Evolutionary conservation across 2,888 invertebrate genomes (phyloP).

Genomic region (Dryobota labecula): DNA sequence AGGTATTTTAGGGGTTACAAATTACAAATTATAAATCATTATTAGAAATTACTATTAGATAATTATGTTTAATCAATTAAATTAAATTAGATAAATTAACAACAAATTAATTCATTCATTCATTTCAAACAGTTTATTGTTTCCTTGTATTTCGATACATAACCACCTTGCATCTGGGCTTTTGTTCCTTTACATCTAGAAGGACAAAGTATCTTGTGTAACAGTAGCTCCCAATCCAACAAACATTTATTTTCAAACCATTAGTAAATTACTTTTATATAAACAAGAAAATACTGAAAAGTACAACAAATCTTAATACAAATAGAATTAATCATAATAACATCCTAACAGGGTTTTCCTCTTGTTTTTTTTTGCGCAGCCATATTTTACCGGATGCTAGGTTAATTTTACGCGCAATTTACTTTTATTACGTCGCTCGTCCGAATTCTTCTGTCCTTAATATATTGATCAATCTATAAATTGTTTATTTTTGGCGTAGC

Average conservation of each 20-base stretch:
- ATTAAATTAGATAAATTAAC: too few relatives aligned
- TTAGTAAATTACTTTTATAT: slow-evolving; percentile 1
- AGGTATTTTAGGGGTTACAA: too few relatives aligned
- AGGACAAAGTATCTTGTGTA: too few relatives aligned
- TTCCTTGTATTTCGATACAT: too few relatives aligned
- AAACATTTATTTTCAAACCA: slow-evolving; percentile 8
- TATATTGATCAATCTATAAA: slow-evolving; percentile 68
- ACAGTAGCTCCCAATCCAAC: too few relatives aligned
- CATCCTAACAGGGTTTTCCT: slow-evolving; percentile 30
- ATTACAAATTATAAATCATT: too few relatives aligned
- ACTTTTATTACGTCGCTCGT: slow-evolving; percentile 71
- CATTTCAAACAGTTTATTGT: too few relatives aligned
- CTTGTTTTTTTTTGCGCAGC: slow-evolving; percentile 54
- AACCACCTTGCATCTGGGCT: too few relatives aligned
- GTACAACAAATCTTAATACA: slow-evolving; percentile 43
- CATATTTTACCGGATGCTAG: slow-evolving; percentile 67
- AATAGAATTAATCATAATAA: slow-evolving; percentile 53
- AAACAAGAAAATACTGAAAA: slow-evolving; percentile 27
- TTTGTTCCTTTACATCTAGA: too few relatives aligned
- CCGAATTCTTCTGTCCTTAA: slow-evolving; percentile 66
- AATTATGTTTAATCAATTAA: too few relatives aligned
- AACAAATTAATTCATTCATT: too few relatives aligned
- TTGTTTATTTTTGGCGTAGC: slow-evolving; percentile 28
- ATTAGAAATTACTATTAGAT: too few relatives aligned
- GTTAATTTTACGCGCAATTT: slow-evolving; percentile 77